Conservation (phyloP, 1,140 invertebrate genomes). For the Diabrotica virgifera region DNA sequence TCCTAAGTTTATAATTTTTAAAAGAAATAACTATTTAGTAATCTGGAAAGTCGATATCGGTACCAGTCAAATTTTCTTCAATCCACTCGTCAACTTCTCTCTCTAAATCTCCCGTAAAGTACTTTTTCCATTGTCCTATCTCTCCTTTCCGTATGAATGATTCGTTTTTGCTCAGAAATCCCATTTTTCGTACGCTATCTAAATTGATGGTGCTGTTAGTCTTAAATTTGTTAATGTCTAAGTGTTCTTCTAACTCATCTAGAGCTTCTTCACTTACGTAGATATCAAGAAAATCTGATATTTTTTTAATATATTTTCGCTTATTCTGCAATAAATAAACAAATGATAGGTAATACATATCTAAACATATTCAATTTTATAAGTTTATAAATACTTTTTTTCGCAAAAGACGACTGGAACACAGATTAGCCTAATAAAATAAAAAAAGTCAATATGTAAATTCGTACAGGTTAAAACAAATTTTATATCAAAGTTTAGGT, state of each 20-base stretch:
- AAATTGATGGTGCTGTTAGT: conserved; percentile 53
- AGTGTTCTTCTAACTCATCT: conserved; percentile 56
- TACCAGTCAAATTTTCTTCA: conserved; percentile 32
- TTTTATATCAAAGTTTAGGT: too few relatives aligned
- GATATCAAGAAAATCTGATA: conserved; percentile 61
- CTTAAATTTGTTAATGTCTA: conserved; percentile 71
- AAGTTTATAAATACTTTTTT: neutral
- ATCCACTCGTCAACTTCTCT: conserved; percentile 33
- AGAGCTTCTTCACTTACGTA: conserved; percentile 55
- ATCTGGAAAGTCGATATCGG: conserved; percentile 4
- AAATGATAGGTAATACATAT: neutral
- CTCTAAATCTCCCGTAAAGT: conserved; percentile 30
- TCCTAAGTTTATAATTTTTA: too few relatives aligned
- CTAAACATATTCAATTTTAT: neutral
- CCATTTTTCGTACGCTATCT: conserved; percentile 23
- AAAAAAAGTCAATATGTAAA: too few relatives aligned
- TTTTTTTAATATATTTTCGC: conserved; percentile 51
- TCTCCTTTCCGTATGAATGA: conserved; percentile 33
- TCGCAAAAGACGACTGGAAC: too few relatives aligned
- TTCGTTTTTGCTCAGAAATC: conserved; percentile 23
- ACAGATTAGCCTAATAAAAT: too few relatives aligned
- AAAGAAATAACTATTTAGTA: too few relatives aligned
- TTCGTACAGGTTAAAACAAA: too few relatives aligned
- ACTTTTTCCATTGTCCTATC: conserved; percentile 32
- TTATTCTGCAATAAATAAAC: conserved; percentile 51